Percentiles rank a stretch among this genome's conserved stretches.
phyloP scores from a whole-genome alignment of 2,797 vertebrate species.

The Tokudaia tokunoshimensis region DNA sequence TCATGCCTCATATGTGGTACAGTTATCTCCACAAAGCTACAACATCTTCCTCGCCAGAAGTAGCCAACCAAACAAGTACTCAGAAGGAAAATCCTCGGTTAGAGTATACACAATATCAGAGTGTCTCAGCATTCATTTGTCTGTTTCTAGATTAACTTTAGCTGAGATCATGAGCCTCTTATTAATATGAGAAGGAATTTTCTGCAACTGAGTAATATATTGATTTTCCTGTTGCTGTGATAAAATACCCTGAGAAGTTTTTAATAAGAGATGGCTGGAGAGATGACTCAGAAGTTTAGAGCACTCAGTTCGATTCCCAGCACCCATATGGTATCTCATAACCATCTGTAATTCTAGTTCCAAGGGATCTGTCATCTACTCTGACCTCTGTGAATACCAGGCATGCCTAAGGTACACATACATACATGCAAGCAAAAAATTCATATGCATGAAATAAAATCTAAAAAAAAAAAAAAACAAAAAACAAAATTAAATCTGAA shows the following conservation, averaged over 20 bases:
- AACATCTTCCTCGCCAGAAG: slow-evolving; percentile 85
- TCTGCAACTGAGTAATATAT: neutral
- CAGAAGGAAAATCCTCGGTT: neutral
- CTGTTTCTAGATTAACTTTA: neutral
- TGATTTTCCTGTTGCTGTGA: neutral
- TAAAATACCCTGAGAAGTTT: neutral
- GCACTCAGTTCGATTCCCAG: neutral
- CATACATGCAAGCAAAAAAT: too few relatives aligned
- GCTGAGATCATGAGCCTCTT: neutral
- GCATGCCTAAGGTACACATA: too few relatives aligned
- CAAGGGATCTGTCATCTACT: too few relatives aligned
- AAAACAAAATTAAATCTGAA: neutral
- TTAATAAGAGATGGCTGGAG: neutral
- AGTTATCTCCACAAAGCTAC: neutral
- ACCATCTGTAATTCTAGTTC: neutral
- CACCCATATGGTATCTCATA: neutral
- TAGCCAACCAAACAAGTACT: slow-evolving; percentile 33
- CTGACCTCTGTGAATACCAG: too few relatives aligned
- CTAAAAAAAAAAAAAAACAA: neutral
- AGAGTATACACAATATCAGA: neutral
- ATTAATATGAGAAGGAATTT: neutral
- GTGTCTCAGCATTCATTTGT: neutral
- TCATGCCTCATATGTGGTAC: neutral
- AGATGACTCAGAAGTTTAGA: neutral
- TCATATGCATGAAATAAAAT: too few relatives aligned